A percentile compares a stretch with the other conserved stretches of the same genome.
phyloP scores from a whole-genome alignment of 2,797 vertebrate genomes.

The Sebastes taczanowskii region DNA sequence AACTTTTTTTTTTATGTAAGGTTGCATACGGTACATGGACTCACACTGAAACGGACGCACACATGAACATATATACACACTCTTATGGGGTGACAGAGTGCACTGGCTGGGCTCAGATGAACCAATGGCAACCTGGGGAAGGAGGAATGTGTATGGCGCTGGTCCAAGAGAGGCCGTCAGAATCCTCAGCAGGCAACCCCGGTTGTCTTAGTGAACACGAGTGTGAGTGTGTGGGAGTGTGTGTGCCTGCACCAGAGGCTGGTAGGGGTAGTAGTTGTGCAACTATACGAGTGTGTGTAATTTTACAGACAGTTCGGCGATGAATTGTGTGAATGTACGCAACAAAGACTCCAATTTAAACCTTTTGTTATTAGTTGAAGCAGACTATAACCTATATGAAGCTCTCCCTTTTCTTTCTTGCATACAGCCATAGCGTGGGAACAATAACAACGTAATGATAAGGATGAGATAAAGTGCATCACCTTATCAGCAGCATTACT shows the following conservation, averaged over 20 bases:
- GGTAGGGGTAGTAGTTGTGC: constrained; percentile 46
- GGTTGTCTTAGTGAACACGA: constrained; percentile 83
- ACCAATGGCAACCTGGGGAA: constrained; percentile 85
- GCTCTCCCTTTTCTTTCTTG: neutral
- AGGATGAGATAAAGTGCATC: neutral
- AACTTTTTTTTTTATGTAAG: constrained; percentile 37
- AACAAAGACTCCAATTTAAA: neutral
- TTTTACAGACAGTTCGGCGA: constrained; percentile 55
- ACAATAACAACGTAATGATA: neutral
- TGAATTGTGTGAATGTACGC: constrained; percentile 29
- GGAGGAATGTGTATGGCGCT: constrained; percentile 83
- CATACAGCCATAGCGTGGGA: neutral
- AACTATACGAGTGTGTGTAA: constrained; percentile 48
- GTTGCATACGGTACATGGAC: constrained; percentile 47
- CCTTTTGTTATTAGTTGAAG: neutral
- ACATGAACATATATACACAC: constrained; percentile 54
- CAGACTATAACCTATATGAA: neutral
- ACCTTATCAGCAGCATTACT: neutral
- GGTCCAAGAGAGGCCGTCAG: constrained; percentile 80
- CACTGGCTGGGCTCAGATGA: constrained; percentile 85
- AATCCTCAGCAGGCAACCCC: constrained; percentile 81
- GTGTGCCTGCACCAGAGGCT: constrained; percentile 57
- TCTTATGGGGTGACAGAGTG: constrained; percentile 84
- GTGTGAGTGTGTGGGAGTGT: constrained; percentile 71
- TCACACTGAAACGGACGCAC: constrained; percentile 48